These are phyloP conservation scores for Mixornis gularis DNA, from an alignment of 2,113 vertebrate genomes.

Conservation along the genomic window DNA sequence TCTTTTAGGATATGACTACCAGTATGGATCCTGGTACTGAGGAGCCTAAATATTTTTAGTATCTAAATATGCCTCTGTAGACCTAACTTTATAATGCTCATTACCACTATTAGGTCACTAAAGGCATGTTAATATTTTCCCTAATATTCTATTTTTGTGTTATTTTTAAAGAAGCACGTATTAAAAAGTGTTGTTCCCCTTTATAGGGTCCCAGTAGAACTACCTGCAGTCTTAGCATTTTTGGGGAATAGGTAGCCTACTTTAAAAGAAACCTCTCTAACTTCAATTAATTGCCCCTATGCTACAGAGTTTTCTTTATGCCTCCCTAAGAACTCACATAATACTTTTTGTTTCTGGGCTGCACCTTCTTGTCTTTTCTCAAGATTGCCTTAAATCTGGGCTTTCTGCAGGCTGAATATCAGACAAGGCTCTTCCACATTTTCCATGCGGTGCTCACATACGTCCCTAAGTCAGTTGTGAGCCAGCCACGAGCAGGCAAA, in stretches of 20 bases:
- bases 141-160: neutral
- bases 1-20: neutral
- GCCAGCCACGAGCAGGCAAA: neutral
- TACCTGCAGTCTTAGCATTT: neutral
- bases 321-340: neutral
- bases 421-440: neutral
- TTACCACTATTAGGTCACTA: neutral
- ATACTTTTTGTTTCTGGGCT: neutral
- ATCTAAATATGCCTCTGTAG: neutral
- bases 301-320: neutral
- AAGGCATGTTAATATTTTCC: neutral
- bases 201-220: neutral
- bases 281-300: neutral
- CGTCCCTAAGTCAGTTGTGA: neutral
- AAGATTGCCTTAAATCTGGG: neutral
- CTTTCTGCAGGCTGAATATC: neutral
- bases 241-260: neutral
- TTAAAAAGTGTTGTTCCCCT: neutral
- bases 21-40: neutral
- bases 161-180: neutral
- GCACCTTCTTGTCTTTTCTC: neutral
- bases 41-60: neutral
- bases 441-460: fast-evolving
- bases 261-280: neutral
- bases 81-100: neutral